Evolutionary conservation across 2,113 vertebrate species (phyloP).

Genomic region (Chaetorhynchus papuensis): DNA sequence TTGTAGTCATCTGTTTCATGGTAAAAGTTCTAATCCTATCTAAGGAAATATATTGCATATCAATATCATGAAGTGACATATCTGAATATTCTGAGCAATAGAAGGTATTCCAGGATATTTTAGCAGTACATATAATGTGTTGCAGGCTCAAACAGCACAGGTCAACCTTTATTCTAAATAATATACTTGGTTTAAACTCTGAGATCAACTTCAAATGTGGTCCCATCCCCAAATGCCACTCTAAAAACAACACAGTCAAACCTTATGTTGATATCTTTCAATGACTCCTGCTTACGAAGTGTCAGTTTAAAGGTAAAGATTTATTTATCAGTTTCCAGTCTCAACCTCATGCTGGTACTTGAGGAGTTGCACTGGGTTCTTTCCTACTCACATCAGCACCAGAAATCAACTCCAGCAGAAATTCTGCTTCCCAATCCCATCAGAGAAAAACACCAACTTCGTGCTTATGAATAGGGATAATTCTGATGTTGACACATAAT

Average conservation of each 20-base stretch:
- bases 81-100: slow-evolving; percentile 58
- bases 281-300: neutral
- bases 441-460: neutral
- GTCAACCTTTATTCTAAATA: slow-evolving; percentile 15
- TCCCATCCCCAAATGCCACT: neutral
- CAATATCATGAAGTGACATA: slow-evolving; percentile 57
- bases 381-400: neutral
- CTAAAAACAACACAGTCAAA: neutral
- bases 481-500: neutral
- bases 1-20: slow-evolving; percentile 57
- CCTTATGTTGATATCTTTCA: neutral
- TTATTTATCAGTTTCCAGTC: slow-evolving; percentile 34
- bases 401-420: neutral
- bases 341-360: neutral
- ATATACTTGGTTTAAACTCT: slow-evolving; percentile 3
- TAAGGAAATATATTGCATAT: slow-evolving; percentile 74
- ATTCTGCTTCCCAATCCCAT: neutral
- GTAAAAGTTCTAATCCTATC: slow-evolving; percentile 61
- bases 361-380: neutral
- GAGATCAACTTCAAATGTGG: slow-evolving; percentile 8
- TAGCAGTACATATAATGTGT: slow-evolving; percentile 49
- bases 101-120: slow-evolving; percentile 54
- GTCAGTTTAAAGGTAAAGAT: slow-evolving; percentile 47
- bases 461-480: neutral
- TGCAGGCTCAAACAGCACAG: slow-evolving; percentile 60